phyloP scores from a whole-genome alignment of 92 coral and sea anemone genomes.

The Chrysogorgia sp. region DNA sequence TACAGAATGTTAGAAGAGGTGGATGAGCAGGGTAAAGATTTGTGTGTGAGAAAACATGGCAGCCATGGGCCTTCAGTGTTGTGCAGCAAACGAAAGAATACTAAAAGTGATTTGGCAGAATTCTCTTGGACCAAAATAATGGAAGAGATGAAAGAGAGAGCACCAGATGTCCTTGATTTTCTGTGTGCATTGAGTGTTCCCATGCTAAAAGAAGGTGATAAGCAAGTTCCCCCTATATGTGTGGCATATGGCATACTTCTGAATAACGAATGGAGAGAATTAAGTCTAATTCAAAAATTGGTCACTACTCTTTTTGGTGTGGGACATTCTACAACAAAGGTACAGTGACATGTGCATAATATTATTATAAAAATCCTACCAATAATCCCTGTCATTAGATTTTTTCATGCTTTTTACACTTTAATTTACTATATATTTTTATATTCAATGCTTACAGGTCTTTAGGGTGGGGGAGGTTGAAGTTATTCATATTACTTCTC shows the following conservation, averaged over 20 bases:
- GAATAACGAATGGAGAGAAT: slow-evolving; percentile 50
- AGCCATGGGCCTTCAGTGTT: background rate
- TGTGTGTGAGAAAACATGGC: background rate
- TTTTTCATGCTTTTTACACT: no score
- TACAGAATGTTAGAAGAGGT: no score
- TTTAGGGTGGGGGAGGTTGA: no score
- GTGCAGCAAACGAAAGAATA: background rate
- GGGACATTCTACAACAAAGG: slow-evolving; percentile 63
- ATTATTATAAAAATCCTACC: no score
- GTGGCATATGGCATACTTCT: slow-evolving; percentile 41
- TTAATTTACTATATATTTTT: no score
- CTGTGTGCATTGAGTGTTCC: slow-evolving; percentile 52
- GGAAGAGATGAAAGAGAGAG: slow-evolving; percentile 42
- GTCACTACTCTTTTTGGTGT: slow-evolving; percentile 44
- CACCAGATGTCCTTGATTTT: slow-evolving; percentile 60
- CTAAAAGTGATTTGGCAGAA: background rate
- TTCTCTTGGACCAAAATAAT: background rate
- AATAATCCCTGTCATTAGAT: background rate
- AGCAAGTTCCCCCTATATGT: slow-evolving; percentile 52
- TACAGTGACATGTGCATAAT: slow-evolving; percentile 1
- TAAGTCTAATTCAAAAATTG: slow-evolving; percentile 47
- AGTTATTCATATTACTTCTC: no score
- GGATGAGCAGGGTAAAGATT: background rate
- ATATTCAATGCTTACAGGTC: no score
- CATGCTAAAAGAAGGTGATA: slow-evolving; percentile 20